Evolutionary conservation across 2,888 invertebrate genomes (phyloP), one percentile per base, ranked within the genome.

Genomic region (Apotomis turbidana): DNA sequence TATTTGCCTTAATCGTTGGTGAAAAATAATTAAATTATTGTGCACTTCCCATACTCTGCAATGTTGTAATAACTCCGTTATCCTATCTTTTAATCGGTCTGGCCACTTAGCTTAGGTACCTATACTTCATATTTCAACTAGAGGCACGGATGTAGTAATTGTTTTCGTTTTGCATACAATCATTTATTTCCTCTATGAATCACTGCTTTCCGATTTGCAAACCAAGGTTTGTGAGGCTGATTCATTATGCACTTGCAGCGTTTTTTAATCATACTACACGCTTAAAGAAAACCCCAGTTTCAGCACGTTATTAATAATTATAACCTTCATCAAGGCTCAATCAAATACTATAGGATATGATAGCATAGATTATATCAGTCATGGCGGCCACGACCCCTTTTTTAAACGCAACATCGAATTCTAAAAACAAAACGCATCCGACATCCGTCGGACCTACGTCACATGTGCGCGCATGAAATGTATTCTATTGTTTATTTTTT

Each of bases 401-500:
- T 49, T 49, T 49, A 68, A 72, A 63, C 36, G 72, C 58, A 68
- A 59, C 68, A 68, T 68, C 58, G 68, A 63, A 72, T 72, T 72
- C 72, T 72, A 68, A 72, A 72, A 72, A 68, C 71, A 72, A 68
- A 72, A 72, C 63, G 54, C 68, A 58, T 52, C 63, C 72, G 63
- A 68, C 73, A 75, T 76, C 74, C 75, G 74, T 73, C 69, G 76
- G 59, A 67, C 63, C 74, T 74, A 76, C 78, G 78, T 78, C 78
- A 78, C 76, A 75, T 76, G 74, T 77, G 77, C 77, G 77, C 78
- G 78, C 76, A 76, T 78, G 67, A 78, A 78, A 80, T 78, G 79
- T 75, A 76, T 78, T 82, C 79, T 75, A 78, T 77, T 81, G 83
- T 85, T 83, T 83, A 78, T 80, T 83, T 84, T 79, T 83, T 80